Conservation (phyloP, 2,797 vertebrate genomes). For the Xenentodon cancila region DNA sequence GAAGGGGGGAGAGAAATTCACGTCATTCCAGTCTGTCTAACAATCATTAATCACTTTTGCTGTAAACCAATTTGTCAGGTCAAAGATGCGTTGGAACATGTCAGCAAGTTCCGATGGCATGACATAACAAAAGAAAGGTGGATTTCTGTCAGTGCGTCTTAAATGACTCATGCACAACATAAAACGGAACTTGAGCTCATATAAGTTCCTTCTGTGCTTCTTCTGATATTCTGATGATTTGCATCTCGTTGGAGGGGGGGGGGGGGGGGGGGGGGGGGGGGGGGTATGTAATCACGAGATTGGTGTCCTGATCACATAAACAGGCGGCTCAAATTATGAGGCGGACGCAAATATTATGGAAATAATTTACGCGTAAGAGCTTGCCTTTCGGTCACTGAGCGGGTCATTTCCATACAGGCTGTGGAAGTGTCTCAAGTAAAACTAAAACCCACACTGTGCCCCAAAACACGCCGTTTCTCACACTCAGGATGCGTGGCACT, state of each 20-base stretch:
- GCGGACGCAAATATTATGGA: slow-evolving; percentile 53
- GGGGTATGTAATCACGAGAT: neutral
- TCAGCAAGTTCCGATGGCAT: slow-evolving; percentile 13
- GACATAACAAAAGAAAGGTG: neutral
- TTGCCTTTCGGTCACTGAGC: slow-evolving; percentile 5
- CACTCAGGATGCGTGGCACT: neutral
- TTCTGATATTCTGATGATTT: neutral
- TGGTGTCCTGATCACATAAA: neutral
- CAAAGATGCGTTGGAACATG: neutral
- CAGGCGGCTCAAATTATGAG: slow-evolving; percentile 8
- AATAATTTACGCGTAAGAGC: slow-evolving; percentile 16
- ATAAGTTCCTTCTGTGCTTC: slow-evolving; percentile 4
- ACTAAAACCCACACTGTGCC: slow-evolving; percentile 26
- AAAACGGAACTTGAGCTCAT: slow-evolving; percentile 43
- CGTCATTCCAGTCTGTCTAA: neutral
- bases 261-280: no score
- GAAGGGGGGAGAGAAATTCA: neutral
- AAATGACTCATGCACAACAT: neutral
- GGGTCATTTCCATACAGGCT: slow-evolving; percentile 42
- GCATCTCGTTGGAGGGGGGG: neutral
- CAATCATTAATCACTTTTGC: slow-evolving; percentile 1
- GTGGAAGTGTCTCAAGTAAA: slow-evolving; percentile 20
- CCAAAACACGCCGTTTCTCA: neutral
- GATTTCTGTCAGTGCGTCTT: slow-evolving; percentile 6
- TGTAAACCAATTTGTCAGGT: neutral